phyloP scores from a whole-genome alignment of 2,888 invertebrate genomes.

The Sinopyrophorus schimmeli region DNA sequence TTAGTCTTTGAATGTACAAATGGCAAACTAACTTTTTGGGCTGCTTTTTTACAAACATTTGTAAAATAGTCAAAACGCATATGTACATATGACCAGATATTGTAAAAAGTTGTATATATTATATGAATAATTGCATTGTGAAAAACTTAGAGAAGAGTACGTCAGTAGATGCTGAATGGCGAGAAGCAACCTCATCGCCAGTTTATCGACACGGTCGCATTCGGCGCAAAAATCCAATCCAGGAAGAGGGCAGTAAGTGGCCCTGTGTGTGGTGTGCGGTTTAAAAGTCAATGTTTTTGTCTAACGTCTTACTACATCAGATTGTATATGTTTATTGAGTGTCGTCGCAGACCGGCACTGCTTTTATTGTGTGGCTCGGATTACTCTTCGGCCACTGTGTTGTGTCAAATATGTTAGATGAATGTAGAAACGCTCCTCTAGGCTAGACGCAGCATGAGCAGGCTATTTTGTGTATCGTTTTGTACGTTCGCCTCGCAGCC shows the following conservation, averaged over 20 bases:
- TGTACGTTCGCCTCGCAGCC: no score
- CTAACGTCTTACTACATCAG: conserved; percentile 8
- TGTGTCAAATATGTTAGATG: conserved; percentile 23
- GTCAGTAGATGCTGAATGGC: conserved; percentile 12
- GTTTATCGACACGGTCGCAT: conserved; percentile 16
- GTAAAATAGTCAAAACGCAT: no score
- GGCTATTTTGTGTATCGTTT: conserved; percentile 19
- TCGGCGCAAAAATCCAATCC: conserved; percentile 16
- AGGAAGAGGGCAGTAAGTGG: conserved; percentile 28
- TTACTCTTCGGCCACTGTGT: conserved; percentile 11
- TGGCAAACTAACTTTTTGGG: no score
- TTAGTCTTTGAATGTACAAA: no score
- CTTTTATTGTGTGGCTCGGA: conserved; percentile 17
- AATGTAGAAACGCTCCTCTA: conserved; percentile 7
- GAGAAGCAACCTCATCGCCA: not conserved
- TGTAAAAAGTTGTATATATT: no score
- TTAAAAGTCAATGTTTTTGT: conserved; percentile 12
- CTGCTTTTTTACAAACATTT: no score
- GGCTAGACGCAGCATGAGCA: conserved; percentile 31
- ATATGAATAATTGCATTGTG: no score
- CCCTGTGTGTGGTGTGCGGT: conserved; percentile 16
- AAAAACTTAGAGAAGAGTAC: conserved; percentile 11
- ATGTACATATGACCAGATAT: no score
- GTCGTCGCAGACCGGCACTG: conserved; percentile 25
- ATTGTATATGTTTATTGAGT: conserved; percentile 9